Evolutionary conservation across 2,797 vertebrate genomes (phyloP), one percentile per base, ranked within the genome.

Genomic region (Neoniphon sammara): DNA sequence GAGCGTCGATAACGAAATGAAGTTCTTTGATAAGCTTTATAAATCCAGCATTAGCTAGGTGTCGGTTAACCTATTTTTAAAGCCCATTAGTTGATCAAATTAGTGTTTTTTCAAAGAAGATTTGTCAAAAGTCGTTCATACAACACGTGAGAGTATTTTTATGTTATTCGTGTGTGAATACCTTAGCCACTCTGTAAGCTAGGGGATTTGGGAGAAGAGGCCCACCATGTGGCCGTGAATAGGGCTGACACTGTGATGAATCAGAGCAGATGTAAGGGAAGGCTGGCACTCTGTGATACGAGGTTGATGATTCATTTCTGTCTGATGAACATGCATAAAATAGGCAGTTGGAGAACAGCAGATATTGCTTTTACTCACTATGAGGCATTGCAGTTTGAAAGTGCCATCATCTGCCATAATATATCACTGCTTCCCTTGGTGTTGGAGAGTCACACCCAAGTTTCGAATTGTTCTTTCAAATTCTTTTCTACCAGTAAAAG

Each of bases 241-340:
- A 66, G 47, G 52, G 31, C 42, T 53, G 56, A 21, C 54, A 64
- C 14, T 57, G 17, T 71, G 20, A 64, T 64, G 62, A 30, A 17
- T 14, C 5, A 14, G 27, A 50, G 18, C 44, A 46, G 44, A 46
- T 46, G 44, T 46, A 46, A 46, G 15, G 44, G 44, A 46, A 53
- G 63, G 20, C 25, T 39, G 63, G 20, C 44, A 66, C 53, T 66
- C 31, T 66, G 31, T 66, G 18, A 7, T 20, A 66, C n/a, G 17
- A 53, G 23, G 31, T 30, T 11, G 44, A 18, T 17, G 39, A 12
- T 44, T 44, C 60, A 7, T 44, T 27, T n/a, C 25, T 66, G 31
- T 66, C 34, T 44, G 20, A 25, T 7, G 27, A n/a, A 50, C 23
- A 59, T 60, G 11, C 2, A n/a, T 20, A 66, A 34, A 44, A 34